Evolutionary conservation across 2,797 vertebrate species (phyloP).

Genomic region (Chrysocyon brachyurus): DNA sequence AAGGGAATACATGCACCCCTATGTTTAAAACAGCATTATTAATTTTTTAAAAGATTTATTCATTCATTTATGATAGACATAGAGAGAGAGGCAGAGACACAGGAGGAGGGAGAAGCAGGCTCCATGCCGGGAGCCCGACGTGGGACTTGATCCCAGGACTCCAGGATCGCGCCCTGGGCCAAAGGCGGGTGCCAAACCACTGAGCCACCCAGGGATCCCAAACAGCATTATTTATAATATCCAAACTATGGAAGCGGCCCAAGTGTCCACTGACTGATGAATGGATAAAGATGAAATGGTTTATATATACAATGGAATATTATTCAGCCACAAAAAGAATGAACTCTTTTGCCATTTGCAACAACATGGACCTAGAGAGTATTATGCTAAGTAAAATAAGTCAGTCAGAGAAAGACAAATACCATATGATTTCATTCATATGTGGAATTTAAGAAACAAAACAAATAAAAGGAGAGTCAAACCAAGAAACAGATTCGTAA

Average conservation of each 20-base stretch:
- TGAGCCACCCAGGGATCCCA: too few relatives aligned
- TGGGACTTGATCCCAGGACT: too few relatives aligned
- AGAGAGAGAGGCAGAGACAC: too few relatives aligned
- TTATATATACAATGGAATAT: background rate
- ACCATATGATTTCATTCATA: background rate
- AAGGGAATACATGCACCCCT: background rate
- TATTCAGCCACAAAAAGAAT: background rate
- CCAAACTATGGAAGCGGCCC: background rate
- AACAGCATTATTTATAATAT: background rate
- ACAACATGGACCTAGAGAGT: background rate
- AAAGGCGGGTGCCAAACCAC: too few relatives aligned
- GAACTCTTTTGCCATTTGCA: background rate
- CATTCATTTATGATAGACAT: too few relatives aligned
- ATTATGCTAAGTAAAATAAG: background rate
- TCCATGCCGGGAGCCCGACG: too few relatives aligned
- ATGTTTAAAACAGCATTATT: background rate
- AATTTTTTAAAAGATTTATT: too few relatives aligned
- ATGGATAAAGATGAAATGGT: background rate
- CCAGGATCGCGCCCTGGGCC: too few relatives aligned
- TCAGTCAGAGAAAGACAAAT: background rate
- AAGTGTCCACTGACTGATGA: background rate
- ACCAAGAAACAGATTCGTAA: background rate
- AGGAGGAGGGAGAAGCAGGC: too few relatives aligned
- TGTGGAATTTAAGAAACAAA: background rate
- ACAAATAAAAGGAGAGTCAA: background rate